These are phyloP conservation scores for Pipistrellus pygmaeus DNA, from an alignment of 2,797 vertebrate genomes.

Conservation along the genomic window DNA sequence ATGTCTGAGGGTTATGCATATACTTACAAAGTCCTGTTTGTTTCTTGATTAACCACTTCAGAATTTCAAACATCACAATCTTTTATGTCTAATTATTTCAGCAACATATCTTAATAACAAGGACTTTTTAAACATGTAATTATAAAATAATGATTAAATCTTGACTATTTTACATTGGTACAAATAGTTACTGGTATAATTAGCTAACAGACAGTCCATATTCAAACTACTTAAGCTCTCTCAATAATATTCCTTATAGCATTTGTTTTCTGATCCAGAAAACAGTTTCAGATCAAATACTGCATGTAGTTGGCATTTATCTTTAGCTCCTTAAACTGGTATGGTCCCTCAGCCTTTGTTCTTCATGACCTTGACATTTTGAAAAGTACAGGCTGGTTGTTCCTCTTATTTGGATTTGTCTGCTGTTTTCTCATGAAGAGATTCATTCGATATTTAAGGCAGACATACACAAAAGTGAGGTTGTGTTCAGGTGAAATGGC, in stretches of 20 bases:
- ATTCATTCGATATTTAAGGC: neutral
- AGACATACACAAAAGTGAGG: neutral
- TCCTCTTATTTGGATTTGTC: neutral
- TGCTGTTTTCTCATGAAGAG: neutral
- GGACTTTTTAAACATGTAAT: neutral
- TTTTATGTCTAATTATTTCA: neutral
- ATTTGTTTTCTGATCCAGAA: neutral
- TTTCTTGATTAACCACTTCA: neutral
- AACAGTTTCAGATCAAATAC: neutral
- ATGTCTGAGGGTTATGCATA: too few relatives aligned
- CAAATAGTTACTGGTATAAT: neutral
- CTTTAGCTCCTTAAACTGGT: neutral
- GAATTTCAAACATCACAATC: neutral
- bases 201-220: neutral
- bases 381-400: neutral
- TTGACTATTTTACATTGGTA: neutral
- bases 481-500: neutral
- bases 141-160: neutral
- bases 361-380: conserved; percentile 28
- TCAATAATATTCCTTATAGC: neutral
- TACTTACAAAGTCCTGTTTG: too few relatives aligned
- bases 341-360: neutral
- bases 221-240: neutral
- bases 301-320: neutral
- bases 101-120: neutral